These are phyloP conservation scores for Ptilodon capucinus DNA, from an alignment of 2,888 invertebrate species.

Conservation along the genomic window DNA sequence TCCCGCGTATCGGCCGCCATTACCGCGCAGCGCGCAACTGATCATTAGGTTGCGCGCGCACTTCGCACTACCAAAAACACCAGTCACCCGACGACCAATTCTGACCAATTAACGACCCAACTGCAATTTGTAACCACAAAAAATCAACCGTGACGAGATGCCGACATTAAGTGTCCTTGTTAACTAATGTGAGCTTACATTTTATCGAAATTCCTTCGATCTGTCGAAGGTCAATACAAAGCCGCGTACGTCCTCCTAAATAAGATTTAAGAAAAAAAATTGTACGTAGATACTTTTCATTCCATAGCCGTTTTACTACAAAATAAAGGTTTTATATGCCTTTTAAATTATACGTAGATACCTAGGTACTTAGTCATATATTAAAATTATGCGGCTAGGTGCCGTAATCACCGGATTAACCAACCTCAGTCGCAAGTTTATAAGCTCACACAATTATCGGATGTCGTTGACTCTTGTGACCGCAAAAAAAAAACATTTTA, in stretches of 20 bases:
- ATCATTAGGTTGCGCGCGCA: constrained; percentile 71
- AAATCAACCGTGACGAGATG: constrained; percentile 64
- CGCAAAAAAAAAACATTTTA: constrained; percentile 7
- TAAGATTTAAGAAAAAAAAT: neutral
- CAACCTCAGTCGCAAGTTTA: neutral
- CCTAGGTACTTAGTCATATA: neutral
- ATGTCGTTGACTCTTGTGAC: constrained; percentile 12
- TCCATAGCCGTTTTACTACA: neutral
- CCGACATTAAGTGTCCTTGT: constrained; percentile 66
- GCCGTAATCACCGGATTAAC: neutral
- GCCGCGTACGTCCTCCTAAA: constrained; percentile 5
- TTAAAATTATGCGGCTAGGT: neutral
- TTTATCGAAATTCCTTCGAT: neutral
- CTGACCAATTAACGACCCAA: constrained; percentile 70
- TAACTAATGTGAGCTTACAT: constrained; percentile 47
- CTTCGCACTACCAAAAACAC: constrained; percentile 72
- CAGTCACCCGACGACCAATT: constrained; percentile 69
- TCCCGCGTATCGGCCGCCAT: constrained; percentile 55
- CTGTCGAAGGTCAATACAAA: constrained; percentile 25
- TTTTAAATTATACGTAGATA: neutral
- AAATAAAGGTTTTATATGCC: neutral
- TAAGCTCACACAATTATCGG: constrained; percentile 7
- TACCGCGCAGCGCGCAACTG: constrained; percentile 58
- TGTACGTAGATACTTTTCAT: neutral
- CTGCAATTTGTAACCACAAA: constrained; percentile 67